Percentiles rank a stretch among this genome's conserved stretches.
Conservation (phyloP, 2,888 invertebrate species). For the Andrena hattorfiana region DNA sequence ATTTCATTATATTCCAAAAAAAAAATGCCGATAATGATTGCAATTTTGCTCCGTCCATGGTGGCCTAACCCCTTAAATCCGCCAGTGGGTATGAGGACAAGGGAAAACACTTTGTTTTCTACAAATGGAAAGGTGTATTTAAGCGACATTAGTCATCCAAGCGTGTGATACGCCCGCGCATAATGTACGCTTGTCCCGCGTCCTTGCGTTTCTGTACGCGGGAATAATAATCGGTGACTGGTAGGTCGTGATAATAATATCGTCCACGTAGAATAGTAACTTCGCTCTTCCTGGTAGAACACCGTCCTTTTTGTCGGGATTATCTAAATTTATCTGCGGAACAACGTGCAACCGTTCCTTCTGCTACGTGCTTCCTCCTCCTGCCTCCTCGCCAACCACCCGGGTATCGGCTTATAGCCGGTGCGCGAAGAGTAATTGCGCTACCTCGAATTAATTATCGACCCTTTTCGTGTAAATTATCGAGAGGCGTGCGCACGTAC, state of each 20-base stretch:
- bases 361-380: conserved; percentile 42
- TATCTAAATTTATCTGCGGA: conserved; percentile 71
- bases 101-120: neutral
- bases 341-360: conserved; percentile 57
- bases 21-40: no score
- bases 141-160: conserved; percentile 25
- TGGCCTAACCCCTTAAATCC: no score
- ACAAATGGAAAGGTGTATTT: conserved; percentile 1
- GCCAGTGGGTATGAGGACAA: no score
- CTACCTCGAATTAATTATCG: conserved; percentile 50
- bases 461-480: conserved; percentile 42
- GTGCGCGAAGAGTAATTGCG: conserved; percentile 32
- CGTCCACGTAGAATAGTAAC: conserved; percentile 50
- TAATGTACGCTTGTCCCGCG: conserved; percentile 46
- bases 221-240: conserved; percentile 46
- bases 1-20: no score
- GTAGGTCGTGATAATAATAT: conserved; percentile 63
- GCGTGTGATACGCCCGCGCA: conserved; percentile 17
- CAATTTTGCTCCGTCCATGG: no score
- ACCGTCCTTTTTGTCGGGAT: conserved; percentile 64
- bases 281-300: conserved; percentile 68
- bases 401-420: conserved; percentile 27
- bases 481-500: conserved; percentile 3
- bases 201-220: conserved; percentile 55
- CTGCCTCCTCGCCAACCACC: conserved; percentile 39